These are phyloP conservation scores for Xenops minutus DNA, from an alignment of 2,797 vertebrate genomes.

Conservation along the genomic window DNA sequence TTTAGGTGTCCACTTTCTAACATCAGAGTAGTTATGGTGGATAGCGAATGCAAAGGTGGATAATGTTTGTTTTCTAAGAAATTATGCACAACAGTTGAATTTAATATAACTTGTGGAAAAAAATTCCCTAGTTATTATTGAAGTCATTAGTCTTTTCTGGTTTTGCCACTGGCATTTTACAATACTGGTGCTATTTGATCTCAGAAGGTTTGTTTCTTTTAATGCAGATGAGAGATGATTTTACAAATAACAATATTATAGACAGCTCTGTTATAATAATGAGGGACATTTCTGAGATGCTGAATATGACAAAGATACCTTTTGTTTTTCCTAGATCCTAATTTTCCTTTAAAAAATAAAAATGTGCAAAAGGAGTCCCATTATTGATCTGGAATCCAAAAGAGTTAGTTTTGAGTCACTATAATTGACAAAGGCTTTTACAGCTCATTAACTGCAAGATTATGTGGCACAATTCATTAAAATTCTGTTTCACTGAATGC, in stretches of 20 bases:
- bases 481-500: slow-evolving; percentile 76
- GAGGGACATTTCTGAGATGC: background rate
- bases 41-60: background rate
- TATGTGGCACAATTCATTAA: slow-evolving; percentile 79
- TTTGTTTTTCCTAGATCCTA: slow-evolving; percentile 13
- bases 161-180: slow-evolving; percentile 28
- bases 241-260: slow-evolving; percentile 27
- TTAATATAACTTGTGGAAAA: background rate
- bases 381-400: slow-evolving; percentile 74
- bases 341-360: slow-evolving; percentile 41
- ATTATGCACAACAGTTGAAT: background rate
- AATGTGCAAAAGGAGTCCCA: slow-evolving; percentile 8
- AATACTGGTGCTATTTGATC: slow-evolving; percentile 30
- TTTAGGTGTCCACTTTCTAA: background rate
- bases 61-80: slow-evolving; percentile 9
- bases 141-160: slow-evolving; percentile 8
- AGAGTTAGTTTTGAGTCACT: slow-evolving; percentile 70
- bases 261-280: background rate
- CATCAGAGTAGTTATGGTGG: background rate
- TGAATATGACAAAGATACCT: background rate
- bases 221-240: background rate
- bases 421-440: slow-evolving; percentile 75
- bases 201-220: background rate
- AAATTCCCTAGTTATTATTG: background rate
- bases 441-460: slow-evolving; percentile 77